A percentile compares a stretch with the other conserved stretches of the same genome.
Conservation (phyloP, 1,140 invertebrate genomes). For the Liolophura sinensis region DNA sequence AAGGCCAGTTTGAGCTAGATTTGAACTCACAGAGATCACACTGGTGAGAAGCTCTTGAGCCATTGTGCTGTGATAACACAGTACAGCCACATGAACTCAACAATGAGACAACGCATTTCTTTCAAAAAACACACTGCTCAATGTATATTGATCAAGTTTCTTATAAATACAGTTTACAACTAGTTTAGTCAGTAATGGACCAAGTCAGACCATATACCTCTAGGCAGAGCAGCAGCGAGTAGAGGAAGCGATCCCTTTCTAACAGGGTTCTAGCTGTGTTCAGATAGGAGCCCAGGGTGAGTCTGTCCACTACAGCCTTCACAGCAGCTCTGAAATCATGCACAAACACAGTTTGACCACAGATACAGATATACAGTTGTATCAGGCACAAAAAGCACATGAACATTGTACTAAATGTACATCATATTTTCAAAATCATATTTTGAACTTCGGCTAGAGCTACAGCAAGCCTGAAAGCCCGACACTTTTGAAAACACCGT, state of each 20-base stretch:
- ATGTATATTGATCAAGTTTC: too few relatives aligned
- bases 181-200: not conserved
- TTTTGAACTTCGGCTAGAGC: too few relatives aligned
- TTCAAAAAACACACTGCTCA: too few relatives aligned
- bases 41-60: too few relatives aligned
- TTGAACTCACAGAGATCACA: too few relatives aligned
- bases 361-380: not conserved
- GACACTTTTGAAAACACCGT: not conserved
- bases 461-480: not conserved
- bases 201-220: conserved; percentile 38
- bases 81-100: too few relatives aligned
- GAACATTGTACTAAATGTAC: not conserved
- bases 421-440: too few relatives aligned
- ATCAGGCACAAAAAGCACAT: not conserved
- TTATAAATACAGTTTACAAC: too few relatives aligned
- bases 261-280: conserved; percentile 42
- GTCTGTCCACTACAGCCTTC: conserved; percentile 50
- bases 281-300: conserved; percentile 44
- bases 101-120: too few relatives aligned
- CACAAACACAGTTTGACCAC: not conserved
- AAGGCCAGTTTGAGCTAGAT: too few relatives aligned
- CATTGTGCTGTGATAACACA: too few relatives aligned
- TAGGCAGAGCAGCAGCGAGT: conserved; percentile 46
- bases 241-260: conserved; percentile 51
- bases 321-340: conserved; percentile 35